Evolutionary conservation across 2,113 vertebrate genomes (phyloP).

Genomic region (Todiramphus saurophagus): DNA sequence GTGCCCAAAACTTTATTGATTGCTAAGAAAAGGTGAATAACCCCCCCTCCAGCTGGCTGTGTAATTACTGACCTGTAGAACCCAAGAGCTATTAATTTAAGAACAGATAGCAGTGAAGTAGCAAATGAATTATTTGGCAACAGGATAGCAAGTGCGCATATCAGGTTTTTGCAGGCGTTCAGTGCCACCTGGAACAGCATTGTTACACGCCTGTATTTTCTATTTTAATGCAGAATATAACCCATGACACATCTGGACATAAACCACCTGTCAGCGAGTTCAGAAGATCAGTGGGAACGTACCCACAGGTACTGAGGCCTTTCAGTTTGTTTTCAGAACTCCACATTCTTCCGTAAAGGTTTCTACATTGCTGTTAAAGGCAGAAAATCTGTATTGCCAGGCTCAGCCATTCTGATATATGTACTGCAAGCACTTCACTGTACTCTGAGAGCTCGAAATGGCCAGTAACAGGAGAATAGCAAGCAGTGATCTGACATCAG

Average conservation of each 20-base stretch:
- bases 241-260: neutral
- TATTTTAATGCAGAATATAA: neutral
- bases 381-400: neutral
- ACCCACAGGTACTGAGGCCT: neutral
- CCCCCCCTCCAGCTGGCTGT: conserved; percentile 12
- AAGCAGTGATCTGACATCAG: neutral
- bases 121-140: conserved; percentile 19
- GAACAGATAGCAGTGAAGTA: conserved; percentile 33
- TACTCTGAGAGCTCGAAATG: neutral
- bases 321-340: neutral
- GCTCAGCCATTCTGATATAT: neutral
- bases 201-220: neutral
- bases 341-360: neutral
- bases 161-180: neutral
- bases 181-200: neutral
- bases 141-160: neutral
- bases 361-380: neutral
- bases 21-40: conserved; percentile 67
- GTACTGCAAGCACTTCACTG: neutral
- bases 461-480: neutral
- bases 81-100: conserved; percentile 58
- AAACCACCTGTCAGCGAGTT: neutral
- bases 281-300: neutral
- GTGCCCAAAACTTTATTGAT: conserved; percentile 64
- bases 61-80: conserved; percentile 65